phyloP scores from a whole-genome alignment of 2,113 vertebrate species.

The Riparia riparia region DNA sequence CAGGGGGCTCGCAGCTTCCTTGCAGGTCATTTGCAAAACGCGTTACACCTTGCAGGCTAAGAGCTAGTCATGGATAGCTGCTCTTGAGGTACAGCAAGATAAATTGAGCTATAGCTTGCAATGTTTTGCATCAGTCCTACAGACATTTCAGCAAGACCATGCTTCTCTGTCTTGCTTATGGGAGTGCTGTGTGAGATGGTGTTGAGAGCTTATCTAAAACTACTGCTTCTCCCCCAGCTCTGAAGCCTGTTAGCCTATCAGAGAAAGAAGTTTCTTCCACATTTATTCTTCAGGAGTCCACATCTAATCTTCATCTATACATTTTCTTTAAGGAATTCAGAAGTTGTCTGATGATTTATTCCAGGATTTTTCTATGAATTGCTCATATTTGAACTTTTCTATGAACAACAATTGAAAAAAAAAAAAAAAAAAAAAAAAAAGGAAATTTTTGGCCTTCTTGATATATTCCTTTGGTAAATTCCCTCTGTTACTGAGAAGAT shows the following conservation, averaged over 20 bases:
- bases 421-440: background rate
- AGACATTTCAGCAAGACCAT: background rate
- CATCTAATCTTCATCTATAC: background rate
- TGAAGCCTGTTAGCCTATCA: background rate
- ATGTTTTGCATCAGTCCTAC: background rate
- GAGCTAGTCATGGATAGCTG: background rate
- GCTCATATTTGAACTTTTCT: background rate
- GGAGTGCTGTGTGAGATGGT: background rate
- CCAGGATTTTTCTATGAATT: background rate
- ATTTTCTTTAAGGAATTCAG: background rate
- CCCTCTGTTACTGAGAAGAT: background rate
- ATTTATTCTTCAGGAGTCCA: background rate
- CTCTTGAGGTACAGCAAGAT: background rate
- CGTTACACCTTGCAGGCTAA: fast-evolving
- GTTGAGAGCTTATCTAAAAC: background rate
- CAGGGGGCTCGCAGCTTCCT: background rate
- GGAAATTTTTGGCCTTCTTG: background rate
- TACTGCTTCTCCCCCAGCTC: background rate
- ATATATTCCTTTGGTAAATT: background rate
- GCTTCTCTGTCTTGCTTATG: background rate
- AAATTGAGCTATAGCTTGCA: background rate
- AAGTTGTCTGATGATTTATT: background rate
- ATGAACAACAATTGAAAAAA: background rate
- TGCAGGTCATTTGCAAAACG: background rate
- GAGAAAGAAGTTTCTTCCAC: background rate